A percentile compares a stretch with the other conserved stretches of the same genome.
These are phyloP conservation scores for Petrocephalus microphthalmus DNA, from an alignment of 2,113 vertebrate genomes.

Conservation along the genomic window DNA sequence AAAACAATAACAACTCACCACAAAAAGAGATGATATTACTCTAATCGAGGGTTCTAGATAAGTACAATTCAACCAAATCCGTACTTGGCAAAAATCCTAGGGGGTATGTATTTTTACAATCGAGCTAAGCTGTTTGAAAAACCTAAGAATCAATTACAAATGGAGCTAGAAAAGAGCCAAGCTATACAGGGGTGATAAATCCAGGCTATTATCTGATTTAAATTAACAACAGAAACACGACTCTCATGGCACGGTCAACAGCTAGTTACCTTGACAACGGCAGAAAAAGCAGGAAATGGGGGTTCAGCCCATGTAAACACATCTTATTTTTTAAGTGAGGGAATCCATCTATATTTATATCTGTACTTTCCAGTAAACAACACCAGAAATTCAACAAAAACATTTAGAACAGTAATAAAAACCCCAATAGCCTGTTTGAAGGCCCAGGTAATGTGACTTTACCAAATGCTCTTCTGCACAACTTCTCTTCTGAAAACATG, in stretches of 20 bases:
- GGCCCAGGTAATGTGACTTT: background rate
- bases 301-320: background rate
- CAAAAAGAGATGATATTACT: background rate
- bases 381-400: background rate
- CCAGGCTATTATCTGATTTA: background rate
- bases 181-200: background rate
- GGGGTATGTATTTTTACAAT: background rate
- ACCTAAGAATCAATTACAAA: background rate
- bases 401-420: background rate
- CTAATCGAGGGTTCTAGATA: background rate
- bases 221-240: background rate
- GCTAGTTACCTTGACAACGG: background rate
- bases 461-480: background rate
- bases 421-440: background rate
- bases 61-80: background rate
- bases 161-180: background rate
- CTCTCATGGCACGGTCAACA: background rate
- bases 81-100: background rate
- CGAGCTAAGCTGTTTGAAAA: background rate
- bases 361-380: background rate
- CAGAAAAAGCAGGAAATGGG: background rate
- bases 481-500: background rate
- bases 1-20: background rate
- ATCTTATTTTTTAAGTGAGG: background rate
- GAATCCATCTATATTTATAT: background rate